These are phyloP conservation scores for Spongia lamella DNA, from an alignment of 37 sponge, comb jelly and placozoan species.

Conservation along the genomic window DNA sequence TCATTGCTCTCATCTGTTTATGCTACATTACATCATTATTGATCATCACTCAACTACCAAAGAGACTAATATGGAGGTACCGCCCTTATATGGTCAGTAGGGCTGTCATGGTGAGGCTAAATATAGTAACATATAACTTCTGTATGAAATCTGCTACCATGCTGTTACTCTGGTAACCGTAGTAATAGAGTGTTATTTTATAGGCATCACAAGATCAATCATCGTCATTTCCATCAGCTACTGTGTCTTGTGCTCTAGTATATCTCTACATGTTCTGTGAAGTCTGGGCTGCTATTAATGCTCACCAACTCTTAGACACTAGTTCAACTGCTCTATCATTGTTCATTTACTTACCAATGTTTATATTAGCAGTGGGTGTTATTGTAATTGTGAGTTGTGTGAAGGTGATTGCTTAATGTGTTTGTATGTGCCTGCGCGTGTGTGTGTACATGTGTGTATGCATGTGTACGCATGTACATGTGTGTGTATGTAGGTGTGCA, in stretches of 20 bases:
- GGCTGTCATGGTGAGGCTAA: neutral
- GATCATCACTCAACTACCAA: too few relatives aligned
- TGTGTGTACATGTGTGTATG: slow-evolving; percentile 44
- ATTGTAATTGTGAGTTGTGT: neutral
- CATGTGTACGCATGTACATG: slow-evolving; percentile 31
- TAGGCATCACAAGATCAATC: too few relatives aligned
- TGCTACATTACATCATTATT: too few relatives aligned
- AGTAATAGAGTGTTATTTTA: too few relatives aligned
- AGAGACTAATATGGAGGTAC: too few relatives aligned
- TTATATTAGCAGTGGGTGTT: neutral
- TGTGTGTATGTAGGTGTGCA: slow-evolving; percentile 23
- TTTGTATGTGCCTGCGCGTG: slow-evolving; percentile 7
- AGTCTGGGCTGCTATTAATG: neutral
- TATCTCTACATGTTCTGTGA: slow-evolving; percentile 2
- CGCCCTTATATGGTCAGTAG: neutral
- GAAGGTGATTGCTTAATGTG: neutral
- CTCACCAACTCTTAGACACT: neutral
- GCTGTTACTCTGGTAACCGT: too few relatives aligned
- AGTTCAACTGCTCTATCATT: neutral
- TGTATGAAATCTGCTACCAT: too few relatives aligned
- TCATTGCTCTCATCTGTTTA: too few relatives aligned
- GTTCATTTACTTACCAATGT: too few relatives aligned
- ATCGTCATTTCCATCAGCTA: too few relatives aligned
- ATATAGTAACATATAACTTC: neutral
- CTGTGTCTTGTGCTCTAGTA: neutral